These are phyloP conservation scores for Excalfactoria chinensis DNA, from an alignment of 2,113 vertebrate species.

Conservation along the genomic window DNA sequence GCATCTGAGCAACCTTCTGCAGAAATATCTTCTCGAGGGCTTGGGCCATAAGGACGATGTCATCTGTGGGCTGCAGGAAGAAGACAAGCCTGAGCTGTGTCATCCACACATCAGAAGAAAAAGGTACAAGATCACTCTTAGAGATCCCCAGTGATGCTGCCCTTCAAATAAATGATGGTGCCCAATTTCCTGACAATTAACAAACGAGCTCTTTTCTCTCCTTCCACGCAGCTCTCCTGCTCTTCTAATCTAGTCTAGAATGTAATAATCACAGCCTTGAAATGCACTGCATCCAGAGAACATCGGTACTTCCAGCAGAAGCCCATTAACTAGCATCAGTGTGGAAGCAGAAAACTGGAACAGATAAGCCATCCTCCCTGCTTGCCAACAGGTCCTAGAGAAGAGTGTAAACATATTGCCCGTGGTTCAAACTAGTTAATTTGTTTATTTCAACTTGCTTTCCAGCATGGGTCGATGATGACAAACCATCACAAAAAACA, in stretches of 20 bases:
- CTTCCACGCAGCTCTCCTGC: not conserved
- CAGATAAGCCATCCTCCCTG: slow-evolving; percentile 26
- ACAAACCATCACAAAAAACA: slow-evolving; percentile 29
- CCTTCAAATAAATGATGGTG: not conserved
- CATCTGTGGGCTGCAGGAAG: slow-evolving; percentile 90
- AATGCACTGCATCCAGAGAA: not conserved
- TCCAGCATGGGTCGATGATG: not conserved
- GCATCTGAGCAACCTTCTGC: slow-evolving; percentile 94
- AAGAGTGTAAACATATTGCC: slow-evolving; percentile 25
- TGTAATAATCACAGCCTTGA: slow-evolving; percentile 17
- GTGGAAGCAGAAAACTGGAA: slow-evolving; percentile 36
- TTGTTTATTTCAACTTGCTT: slow-evolving; percentile 49
- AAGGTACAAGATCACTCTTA: not conserved
- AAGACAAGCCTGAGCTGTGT: not conserved
- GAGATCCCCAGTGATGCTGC: not conserved
- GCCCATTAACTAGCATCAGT: not conserved
- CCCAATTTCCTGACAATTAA: not conserved
- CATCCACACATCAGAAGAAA: not conserved
- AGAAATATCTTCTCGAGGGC: slow-evolving; percentile 96
- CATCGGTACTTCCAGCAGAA: not conserved
- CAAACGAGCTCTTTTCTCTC: not conserved
- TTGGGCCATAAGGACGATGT: slow-evolving; percentile 98
- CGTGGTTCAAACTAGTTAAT: slow-evolving; percentile 42
- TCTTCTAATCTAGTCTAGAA: not conserved
- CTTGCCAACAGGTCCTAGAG: slow-evolving; percentile 35